Evolutionary conservation across 2,113 vertebrate species (phyloP).

Genomic region (Saguinus midas): DNA sequence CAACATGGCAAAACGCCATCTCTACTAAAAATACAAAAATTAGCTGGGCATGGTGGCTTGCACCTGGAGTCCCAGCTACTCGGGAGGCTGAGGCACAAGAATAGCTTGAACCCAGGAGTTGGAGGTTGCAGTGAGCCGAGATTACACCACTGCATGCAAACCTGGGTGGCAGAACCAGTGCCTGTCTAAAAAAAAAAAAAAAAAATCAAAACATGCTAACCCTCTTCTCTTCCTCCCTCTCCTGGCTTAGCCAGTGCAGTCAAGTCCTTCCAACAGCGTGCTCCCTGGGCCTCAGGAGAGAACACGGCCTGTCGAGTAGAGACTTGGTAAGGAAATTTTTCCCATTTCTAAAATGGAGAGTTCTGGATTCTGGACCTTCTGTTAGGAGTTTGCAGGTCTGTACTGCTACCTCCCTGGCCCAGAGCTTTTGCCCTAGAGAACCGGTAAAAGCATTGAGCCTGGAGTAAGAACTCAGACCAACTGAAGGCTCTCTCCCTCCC

Average conservation of each 20-base stretch:
- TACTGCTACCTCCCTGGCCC: background rate
- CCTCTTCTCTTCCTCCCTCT: background rate
- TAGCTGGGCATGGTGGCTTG: background rate
- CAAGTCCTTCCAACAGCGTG: fast-evolving
- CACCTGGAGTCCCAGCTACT: background rate
- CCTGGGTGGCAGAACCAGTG: background rate
- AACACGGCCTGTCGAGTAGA: background rate
- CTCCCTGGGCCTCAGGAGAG: background rate
- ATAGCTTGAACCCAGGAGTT: background rate
- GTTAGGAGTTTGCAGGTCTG: background rate
- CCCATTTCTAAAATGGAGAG: background rate
- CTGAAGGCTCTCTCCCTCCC: background rate
- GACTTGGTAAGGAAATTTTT: background rate
- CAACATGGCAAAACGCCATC: background rate
- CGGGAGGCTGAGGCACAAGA: background rate
- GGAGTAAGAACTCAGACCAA: background rate
- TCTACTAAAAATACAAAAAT: background rate
- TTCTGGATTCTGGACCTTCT: background rate
- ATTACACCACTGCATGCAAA: background rate
- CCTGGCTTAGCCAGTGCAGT: background rate
- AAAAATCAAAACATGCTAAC: background rate
- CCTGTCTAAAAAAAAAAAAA: background rate
- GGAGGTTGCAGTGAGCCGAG: background rate
- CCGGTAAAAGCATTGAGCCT: background rate
- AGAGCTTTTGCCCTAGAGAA: background rate